Conservation (phyloP, 2,113 vertebrate genomes). For the Apaloderma vittatum region DNA sequence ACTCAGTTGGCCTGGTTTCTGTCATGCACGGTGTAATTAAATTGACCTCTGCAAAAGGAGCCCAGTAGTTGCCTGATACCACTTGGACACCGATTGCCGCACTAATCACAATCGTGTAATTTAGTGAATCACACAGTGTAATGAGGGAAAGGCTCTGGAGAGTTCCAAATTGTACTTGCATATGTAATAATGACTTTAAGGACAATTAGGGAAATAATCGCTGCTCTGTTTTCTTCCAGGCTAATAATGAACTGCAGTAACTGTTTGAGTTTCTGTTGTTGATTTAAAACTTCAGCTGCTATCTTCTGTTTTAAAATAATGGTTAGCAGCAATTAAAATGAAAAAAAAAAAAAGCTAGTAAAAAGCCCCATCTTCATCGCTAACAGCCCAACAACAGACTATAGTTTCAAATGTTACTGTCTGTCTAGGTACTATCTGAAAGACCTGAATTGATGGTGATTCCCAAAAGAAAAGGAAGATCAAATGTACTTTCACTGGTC, state of each 20-base stretch:
- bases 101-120: conserved; percentile 74
- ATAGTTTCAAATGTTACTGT: background rate
- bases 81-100: conserved; percentile 78
- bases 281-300: conserved; percentile 40
- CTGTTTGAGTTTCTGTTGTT: conserved; percentile 38
- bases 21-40: conserved; percentile 86
- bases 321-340: background rate
- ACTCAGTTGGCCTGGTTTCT: conserved; percentile 83
- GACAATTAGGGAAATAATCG: conserved; percentile 67
- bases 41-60: conserved; percentile 82
- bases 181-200: conserved; percentile 73
- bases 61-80: conserved; percentile 78
- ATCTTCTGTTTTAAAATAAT: conserved; percentile 28
- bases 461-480: background rate
- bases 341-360: background rate
- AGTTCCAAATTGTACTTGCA: conserved; percentile 66
- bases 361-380: background rate
- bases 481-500: background rate
- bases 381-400: background rate
- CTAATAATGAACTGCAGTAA: conserved; percentile 45
- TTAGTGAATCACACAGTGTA: conserved; percentile 73
- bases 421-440: background rate
- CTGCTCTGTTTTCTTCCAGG: conserved; percentile 65
- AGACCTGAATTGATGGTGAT: background rate
- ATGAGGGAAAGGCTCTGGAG: conserved; percentile 59